Evolutionary conservation across 2,113 vertebrate species (phyloP), one percentile per base, ranked within the genome.

Genomic region (Callopanchax toddi): DNA sequence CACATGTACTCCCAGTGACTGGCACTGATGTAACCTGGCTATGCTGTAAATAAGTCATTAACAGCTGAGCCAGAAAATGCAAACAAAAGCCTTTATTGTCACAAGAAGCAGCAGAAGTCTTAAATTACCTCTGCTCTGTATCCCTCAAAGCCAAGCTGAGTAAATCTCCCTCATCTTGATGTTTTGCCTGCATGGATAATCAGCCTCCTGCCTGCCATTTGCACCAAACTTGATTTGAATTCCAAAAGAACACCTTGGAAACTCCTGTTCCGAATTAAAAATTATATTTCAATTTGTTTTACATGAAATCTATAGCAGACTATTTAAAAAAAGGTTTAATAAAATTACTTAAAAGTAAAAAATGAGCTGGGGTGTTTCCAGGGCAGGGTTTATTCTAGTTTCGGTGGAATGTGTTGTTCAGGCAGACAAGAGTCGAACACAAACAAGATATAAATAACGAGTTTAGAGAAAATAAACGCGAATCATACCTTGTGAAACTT

Each of bases 21-120:
- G 55, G 20, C 36, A 75, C 2, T 45, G 40, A 68, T 66, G 21
- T 42, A 84, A 67, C 20, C 54, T 55, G 59, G 73, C 52, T 43
- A n/a, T 39, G 55, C 51, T 69, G 66, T 73, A 63, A 70, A 58
- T 25, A 21, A 78, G 60, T 59, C 42, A 56, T 43, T 65, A 73
- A 71, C 66, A 57, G 60, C 74, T 59, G 59, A 67, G 60, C 72
- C 71, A 76, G 32, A 71, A 54, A 79, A 26, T 26, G 42, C 20
- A 67, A 58, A 88, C 87, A 86, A 85, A 70, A 83, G 73, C 55
- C 34, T 49, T 81, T 73, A 84, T 87, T 91, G 83, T 88, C 73
- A 84, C 20, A 1, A 85, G 74, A 67, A 78, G 67, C 61, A 66
- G 44, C 40, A 37, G 64, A 51, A 66, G 77, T 90, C 78, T 89